Percentiles rank a stretch among this genome's conserved stretches.
Evolutionary conservation across 2,888 invertebrate species (phyloP).

Genomic region (Acanthosepion lycidas): DNA sequence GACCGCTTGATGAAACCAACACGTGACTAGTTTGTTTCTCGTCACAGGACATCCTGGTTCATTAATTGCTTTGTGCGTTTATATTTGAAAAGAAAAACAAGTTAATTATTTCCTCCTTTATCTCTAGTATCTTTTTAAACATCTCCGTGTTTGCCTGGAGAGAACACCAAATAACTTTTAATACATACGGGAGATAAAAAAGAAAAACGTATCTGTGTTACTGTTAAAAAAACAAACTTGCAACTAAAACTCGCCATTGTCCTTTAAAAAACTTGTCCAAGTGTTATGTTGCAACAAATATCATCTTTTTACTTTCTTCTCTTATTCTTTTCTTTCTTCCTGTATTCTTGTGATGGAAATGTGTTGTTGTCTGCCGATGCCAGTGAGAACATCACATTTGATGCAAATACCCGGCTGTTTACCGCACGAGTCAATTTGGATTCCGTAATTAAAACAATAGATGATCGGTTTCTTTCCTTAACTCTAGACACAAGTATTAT

Average conservation of each 20-base stretch:
- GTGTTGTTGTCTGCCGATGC: not conserved
- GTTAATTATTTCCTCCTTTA: not conserved
- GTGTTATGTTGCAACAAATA: not conserved
- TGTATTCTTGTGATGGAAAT: not conserved
- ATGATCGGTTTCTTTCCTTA: constrained; percentile 39
- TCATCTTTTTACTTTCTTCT: not conserved
- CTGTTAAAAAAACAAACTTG: no score
- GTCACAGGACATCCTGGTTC: not conserved
- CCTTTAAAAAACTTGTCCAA: no score
- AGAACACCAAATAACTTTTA: no score
- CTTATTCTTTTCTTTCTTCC: not conserved
- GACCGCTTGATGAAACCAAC: not conserved
- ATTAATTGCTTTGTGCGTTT: no score
- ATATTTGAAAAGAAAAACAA: no score
- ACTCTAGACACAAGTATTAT: constrained; percentile 10
- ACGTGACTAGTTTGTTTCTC: not conserved
- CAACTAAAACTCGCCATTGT: no score
- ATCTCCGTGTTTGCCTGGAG: no score
- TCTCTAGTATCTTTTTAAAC: no score
- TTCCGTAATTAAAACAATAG: not conserved
- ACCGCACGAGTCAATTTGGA: not conserved
- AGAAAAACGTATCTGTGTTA: not conserved
- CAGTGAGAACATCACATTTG: not conserved
- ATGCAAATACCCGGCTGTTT: not conserved
- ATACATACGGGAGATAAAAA: not conserved